Percentiles rank a stretch among this genome's conserved stretches.
phyloP scores from a whole-genome alignment of 2,113 vertebrate species.

The Clupea harengus region DNA sequence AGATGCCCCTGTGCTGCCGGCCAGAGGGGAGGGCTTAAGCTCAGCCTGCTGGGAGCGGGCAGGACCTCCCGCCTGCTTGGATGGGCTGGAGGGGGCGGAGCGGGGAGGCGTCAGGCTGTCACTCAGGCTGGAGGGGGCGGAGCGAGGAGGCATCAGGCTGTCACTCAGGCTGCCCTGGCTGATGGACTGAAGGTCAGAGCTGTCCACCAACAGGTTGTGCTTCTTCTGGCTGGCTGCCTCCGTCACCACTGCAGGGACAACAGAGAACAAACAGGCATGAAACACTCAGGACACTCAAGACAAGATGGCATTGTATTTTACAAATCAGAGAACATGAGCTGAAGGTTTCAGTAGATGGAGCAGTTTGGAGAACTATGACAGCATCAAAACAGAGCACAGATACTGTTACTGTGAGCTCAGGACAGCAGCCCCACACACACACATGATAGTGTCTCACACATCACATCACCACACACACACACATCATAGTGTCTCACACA shows the following conservation, averaged over 20 bases:
- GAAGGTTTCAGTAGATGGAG: neutral
- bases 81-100: conserved; percentile 72
- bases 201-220: conserved; percentile 83
- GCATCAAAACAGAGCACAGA: neutral
- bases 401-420: neutral
- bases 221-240: conserved; percentile 82
- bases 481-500: neutral
- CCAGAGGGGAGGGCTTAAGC: conserved; percentile 26
- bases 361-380: neutral
- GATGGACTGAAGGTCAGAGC: conserved; percentile 70
- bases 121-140: conserved; percentile 73
- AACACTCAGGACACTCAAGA: neutral
- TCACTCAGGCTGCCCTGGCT: conserved; percentile 79
- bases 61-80: conserved; percentile 40
- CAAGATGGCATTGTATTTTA: neutral
- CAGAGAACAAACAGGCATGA: conserved; percentile 31
- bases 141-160: conserved; percentile 64
- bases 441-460: neutral
- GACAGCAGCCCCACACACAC: neutral
- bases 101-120: conserved; percentile 68
- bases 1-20: neutral
- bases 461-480: neutral
- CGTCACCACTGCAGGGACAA: conserved; percentile 73
- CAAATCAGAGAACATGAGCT: neutral
- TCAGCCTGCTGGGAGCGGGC: conserved; percentile 1